Percentiles rank a stretch among this genome's conserved stretches.
Conservation (phyloP, 2,888 invertebrate species). For the Lydus trimaculatus region DNA sequence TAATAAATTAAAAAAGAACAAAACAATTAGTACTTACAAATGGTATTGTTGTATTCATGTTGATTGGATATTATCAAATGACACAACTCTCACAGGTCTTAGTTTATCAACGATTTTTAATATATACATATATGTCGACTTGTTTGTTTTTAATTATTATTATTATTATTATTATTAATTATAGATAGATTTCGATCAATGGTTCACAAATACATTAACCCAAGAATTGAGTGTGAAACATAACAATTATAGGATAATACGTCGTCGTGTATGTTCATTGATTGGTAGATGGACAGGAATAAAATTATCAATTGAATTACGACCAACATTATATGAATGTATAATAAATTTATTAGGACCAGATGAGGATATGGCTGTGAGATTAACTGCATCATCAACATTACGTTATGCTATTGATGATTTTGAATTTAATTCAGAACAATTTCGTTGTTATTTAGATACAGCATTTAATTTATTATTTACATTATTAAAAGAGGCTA, state of each 20-base stretch:
- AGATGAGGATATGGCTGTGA: constrained; percentile 87
- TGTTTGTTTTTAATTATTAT: too few species aligned
- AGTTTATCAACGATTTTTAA: too few species aligned
- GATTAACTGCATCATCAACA: constrained; percentile 85
- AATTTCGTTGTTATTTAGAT: constrained; percentile 85
- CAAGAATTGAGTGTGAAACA: constrained; percentile 84
- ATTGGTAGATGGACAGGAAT: constrained; percentile 85
- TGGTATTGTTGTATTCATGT: neutral
- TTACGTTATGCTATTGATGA: constrained; percentile 87
- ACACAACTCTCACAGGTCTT: neutral
- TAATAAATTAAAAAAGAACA: too few species aligned
- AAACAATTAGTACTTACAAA: neutral
- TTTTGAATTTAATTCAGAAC: constrained; percentile 88
- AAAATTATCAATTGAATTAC: constrained; percentile 77
- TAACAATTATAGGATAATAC: constrained; percentile 83
- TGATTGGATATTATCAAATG: neutral
- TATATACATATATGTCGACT: too few species aligned
- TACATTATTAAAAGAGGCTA: constrained; percentile 82
- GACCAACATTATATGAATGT: constrained; percentile 83
- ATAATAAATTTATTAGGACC: constrained; percentile 75
- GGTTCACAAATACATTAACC: constrained; percentile 84
- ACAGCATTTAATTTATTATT: constrained; percentile 82
- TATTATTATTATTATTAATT: constrained; percentile 25
- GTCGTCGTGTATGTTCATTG: constrained; percentile 84
- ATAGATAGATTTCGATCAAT: constrained; percentile 89